These are phyloP conservation scores for Branchinecta sandiegonensis DNA, from an alignment of 2,888 invertebrate species.

Conservation along the genomic window DNA sequence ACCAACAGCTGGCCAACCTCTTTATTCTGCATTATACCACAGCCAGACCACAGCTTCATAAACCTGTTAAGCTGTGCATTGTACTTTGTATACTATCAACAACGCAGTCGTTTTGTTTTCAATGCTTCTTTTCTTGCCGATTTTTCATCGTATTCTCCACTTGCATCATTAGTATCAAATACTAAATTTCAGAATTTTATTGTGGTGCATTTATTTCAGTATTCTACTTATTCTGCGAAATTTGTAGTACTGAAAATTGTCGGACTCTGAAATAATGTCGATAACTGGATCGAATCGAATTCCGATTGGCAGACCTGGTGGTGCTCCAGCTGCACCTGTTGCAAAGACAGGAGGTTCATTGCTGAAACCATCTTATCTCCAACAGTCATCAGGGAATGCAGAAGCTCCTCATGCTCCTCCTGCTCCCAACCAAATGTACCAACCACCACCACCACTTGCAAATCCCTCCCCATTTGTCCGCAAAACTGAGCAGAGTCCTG, in stretches of 20 bases:
- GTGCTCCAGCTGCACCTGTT: background rate
- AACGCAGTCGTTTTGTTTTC: no score
- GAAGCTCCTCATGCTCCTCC: background rate
- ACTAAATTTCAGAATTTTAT: no score
- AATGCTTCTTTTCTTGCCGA: no score
- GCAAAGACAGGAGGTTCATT: background rate
- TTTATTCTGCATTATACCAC: no score
- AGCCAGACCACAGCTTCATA: no score
- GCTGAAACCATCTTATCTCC: background rate
- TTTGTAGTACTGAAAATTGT: background rate
- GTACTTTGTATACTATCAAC: no score
- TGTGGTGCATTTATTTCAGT: no score
- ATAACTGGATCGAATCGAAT: conserved; percentile 3
- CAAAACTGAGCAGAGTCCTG: background rate
- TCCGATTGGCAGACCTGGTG: conserved; percentile 7
- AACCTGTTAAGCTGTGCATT: no score
- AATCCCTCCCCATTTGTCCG: background rate
- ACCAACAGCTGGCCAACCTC: no score
- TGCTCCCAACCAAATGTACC: background rate
- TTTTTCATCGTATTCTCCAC: no score
- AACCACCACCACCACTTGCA: background rate
- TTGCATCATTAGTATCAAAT: no score
- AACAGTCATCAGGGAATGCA: background rate
- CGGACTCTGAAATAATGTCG: background rate
- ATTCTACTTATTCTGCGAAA: background rate